Conservation (phyloP, 1,140 invertebrate genomes). For the Muscidifurax raptorellus region DNA sequence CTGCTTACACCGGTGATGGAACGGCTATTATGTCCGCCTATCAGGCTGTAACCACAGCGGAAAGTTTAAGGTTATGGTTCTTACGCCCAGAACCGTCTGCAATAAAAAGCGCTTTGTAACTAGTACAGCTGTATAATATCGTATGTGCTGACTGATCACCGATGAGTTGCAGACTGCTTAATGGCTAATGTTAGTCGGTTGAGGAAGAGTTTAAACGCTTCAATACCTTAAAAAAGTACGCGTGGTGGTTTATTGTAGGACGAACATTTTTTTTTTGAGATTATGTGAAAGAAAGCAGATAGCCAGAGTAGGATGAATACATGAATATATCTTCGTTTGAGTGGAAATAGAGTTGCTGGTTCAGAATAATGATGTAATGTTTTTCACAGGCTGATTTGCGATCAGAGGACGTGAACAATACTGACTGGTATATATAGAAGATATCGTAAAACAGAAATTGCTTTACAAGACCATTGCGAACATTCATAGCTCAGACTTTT, state of each 20-base stretch:
- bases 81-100: not conserved
- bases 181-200: not conserved
- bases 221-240: too few relatives aligned
- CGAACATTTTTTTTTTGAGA: too few relatives aligned
- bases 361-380: too few relatives aligned
- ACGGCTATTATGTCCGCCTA: slow-evolving; percentile 54
- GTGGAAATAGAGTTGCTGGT: too few relatives aligned
- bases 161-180: not conserved
- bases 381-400: not conserved
- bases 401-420: too few relatives aligned
- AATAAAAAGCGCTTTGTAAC: not conserved
- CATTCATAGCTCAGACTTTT: slow-evolving; percentile 10
- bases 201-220: too few relatives aligned
- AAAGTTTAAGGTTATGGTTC: slow-evolving; percentile 54
- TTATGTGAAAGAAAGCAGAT: too few relatives aligned
- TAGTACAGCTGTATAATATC: not conserved
- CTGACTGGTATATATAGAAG: not conserved
- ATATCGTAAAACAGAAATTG: not conserved
- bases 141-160: not conserved
- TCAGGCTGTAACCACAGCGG: slow-evolving; percentile 55
- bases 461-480: not conserved
- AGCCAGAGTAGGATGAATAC: too few relatives aligned
- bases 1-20: slow-evolving; percentile 39
- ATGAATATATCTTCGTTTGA: too few relatives aligned
- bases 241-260: too few relatives aligned